Conservation (phyloP, 2,888 invertebrate genomes). For the Atherix ibis region DNA sequence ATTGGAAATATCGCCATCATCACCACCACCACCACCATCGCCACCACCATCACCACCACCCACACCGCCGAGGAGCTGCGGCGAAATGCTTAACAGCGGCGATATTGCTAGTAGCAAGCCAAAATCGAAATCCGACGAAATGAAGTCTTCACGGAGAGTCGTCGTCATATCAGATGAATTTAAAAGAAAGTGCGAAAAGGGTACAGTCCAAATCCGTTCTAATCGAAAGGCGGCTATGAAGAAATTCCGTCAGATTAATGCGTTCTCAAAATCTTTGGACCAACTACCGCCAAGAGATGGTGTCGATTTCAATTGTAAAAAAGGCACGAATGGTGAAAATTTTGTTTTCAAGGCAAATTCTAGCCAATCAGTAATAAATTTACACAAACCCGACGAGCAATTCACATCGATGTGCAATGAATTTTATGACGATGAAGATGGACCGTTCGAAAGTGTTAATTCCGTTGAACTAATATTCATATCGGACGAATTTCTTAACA, state of each 20-base stretch:
- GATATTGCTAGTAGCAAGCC: constrained; percentile 1
- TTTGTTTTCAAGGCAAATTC: constrained; percentile 6
- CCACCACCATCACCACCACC: background rate
- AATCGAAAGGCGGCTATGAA: constrained; percentile 8
- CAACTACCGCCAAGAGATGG: constrained; percentile 6
- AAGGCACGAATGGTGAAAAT: background rate
- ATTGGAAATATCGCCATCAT: background rate
- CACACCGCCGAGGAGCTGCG: no score
- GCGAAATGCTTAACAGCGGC: no score
- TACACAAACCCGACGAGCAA: constrained; percentile 1
- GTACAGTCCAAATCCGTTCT: constrained; percentile 6
- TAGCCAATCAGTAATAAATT: constrained; percentile 10
- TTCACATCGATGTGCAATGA: background rate
- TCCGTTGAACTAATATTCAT: constrained; percentile 16
- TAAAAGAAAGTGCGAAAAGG: constrained; percentile 9
- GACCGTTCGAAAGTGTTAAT: constrained; percentile 12
- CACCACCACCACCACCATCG: background rate
- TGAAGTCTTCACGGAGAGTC: constrained; percentile 5
- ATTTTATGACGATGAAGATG: constrained; percentile 10
- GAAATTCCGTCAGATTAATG: constrained; percentile 7
- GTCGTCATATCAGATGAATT: constrained; percentile 11
- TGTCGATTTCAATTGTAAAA: background rate
- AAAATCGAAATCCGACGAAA: background rate
- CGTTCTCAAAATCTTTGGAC: constrained; percentile 11
- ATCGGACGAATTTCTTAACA: constrained; percentile 15